Conservation (phyloP, 1,140 invertebrate species). For the Drosophila pectinifera region DNA sequence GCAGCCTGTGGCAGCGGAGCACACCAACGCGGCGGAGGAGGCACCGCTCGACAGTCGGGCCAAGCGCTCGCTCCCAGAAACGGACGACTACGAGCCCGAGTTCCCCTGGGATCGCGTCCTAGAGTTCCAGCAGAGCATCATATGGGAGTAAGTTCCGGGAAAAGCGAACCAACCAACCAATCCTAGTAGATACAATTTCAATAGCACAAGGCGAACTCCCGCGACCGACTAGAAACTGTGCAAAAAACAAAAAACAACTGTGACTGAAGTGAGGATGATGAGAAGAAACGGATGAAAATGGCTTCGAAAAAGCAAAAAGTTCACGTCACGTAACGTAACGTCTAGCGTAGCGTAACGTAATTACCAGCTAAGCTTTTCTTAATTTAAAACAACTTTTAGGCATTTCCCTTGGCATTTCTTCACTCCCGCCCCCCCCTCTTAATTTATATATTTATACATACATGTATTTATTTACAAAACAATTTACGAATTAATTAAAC, state of each 20-base stretch:
- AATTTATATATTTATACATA: constrained; percentile 73
- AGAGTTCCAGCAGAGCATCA: constrained; percentile 77
- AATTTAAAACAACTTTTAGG: constrained; percentile 55
- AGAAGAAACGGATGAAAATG: constrained; percentile 11
- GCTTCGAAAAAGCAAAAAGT: constrained; percentile 41
- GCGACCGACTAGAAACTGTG: constrained; percentile 33
- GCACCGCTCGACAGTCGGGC: constrained; percentile 30
- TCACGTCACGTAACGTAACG: constrained; percentile 58
- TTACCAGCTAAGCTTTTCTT: constrained; percentile 47
- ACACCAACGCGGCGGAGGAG: constrained; percentile 35
- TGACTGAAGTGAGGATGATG: constrained; percentile 67
- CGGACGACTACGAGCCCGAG: constrained; percentile 65
- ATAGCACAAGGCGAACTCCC: constrained; percentile 51
- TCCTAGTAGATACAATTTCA: constrained; percentile 65
- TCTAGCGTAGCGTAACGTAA: constrained; percentile 56
- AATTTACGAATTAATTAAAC: constrained; percentile 84
- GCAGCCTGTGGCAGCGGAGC: constrained; percentile 29
- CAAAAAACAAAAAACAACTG: constrained; percentile 58
- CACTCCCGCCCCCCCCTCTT: constrained; percentile 23
- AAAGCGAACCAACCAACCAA: constrained; percentile 12
- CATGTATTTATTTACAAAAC: constrained; percentile 72
- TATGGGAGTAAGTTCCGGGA: constrained; percentile 67
- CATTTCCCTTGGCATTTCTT: constrained; percentile 74
- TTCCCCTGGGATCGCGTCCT: constrained; percentile 83
- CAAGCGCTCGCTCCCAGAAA: constrained; percentile 56